Percentiles rank a stretch among this genome's conserved stretches.
Conservation (phyloP, 2,888 invertebrate species). For the Apotomis capreana region DNA sequence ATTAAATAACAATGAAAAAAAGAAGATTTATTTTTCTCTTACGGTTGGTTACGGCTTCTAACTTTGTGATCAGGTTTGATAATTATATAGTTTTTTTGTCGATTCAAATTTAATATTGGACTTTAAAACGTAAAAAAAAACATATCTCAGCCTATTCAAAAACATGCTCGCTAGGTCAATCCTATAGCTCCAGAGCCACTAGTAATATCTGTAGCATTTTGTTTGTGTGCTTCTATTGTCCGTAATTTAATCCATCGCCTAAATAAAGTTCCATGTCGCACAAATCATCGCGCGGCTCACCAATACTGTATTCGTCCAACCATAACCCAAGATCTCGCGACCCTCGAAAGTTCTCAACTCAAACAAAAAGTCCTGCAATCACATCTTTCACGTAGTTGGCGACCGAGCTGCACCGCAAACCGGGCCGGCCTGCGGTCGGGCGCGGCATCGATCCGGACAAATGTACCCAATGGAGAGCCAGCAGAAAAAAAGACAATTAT, state of each 20-base stretch:
- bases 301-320: not conserved
- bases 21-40: too few species aligned
- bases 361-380: conserved; percentile 26
- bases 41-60: too few species aligned
- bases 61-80: too few species aligned
- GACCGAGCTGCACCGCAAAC: conserved; percentile 17
- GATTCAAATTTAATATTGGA: too few species aligned
- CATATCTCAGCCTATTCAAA: too few species aligned
- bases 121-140: too few species aligned
- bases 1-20: too few species aligned
- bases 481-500: not conserved
- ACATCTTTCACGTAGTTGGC: conserved; percentile 25
- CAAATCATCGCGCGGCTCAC: not conserved
- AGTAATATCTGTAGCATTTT: too few species aligned
- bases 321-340: not conserved
- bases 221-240: not conserved
- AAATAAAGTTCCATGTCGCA: not conserved
- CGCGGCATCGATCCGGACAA: not conserved
- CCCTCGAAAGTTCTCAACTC: not conserved
- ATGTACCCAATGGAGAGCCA: conserved; percentile 10
- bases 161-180: too few species aligned
- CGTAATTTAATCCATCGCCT: not conserved
- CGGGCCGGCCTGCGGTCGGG: conserved; percentile 9
- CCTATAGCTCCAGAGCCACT: too few species aligned
- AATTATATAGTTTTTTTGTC: too few species aligned